Percentiles rank a stretch among this genome's conserved stretches.
phyloP scores from a whole-genome alignment of 2,113 vertebrate species.

The Chelonoidis abingdonii region DNA sequence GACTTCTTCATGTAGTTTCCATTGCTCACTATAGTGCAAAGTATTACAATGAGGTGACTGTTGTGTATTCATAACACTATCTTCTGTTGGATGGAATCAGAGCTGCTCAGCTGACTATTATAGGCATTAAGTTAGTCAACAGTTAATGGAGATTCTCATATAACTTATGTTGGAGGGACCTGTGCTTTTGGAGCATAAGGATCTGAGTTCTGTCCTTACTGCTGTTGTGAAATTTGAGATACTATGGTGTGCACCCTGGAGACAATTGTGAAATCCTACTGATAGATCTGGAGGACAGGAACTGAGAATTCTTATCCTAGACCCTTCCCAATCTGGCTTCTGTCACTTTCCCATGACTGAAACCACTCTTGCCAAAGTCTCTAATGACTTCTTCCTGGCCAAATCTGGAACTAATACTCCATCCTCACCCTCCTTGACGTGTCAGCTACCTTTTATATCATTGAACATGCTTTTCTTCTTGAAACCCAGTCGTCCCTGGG shows the following conservation, averaged over 20 bases:
- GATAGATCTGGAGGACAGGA: neutral
- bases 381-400: neutral
- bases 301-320: neutral
- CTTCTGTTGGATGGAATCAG: neutral
- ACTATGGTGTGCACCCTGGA: neutral
- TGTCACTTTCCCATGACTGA: neutral
- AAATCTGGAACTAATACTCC: neutral
- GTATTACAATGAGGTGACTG: neutral
- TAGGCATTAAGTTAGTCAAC: neutral
- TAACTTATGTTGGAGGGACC: neutral
- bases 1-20: neutral
- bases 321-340: neutral
- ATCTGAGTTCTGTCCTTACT: neutral
- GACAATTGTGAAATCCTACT: neutral
- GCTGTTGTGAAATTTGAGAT: neutral
- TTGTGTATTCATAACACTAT: neutral
- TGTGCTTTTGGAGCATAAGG: neutral
- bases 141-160: accelerated
- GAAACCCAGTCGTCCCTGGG: neutral
- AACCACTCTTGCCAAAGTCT: neutral
- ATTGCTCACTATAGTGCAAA: neutral
- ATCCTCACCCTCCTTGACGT: neutral
- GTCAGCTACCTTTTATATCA: neutral
- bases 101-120: neutral
- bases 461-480: accelerated